Conservation (phyloP, 1,140 invertebrate species). For the Andrena cerasifolii region DNA sequence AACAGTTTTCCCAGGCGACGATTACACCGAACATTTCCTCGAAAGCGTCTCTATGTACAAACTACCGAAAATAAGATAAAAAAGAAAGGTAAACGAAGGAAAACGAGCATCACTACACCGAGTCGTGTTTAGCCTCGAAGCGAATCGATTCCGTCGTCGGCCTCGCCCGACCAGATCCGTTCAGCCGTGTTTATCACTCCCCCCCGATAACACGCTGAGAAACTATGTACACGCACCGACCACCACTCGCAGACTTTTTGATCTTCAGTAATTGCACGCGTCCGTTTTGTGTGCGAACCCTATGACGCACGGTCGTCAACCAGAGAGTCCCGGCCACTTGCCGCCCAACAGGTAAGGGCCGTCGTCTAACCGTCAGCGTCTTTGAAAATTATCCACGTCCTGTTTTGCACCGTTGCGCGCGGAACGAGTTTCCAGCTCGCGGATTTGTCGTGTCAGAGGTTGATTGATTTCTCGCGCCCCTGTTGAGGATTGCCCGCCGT, state of each 20-base stretch:
- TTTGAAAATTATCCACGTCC: neutral
- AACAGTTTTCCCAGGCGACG: neutral
- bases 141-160: neutral
- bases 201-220: neutral
- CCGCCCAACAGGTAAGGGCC: neutral
- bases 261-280: slow-evolving; percentile 36
- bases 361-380: neutral
- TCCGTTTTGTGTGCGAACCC: slow-evolving; percentile 6
- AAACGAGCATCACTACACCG: slow-evolving; percentile 38
- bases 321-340: neutral
- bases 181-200: too few species aligned
- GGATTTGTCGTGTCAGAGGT: neutral
- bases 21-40: slow-evolving; percentile 11
- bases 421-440: neutral
- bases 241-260: neutral
- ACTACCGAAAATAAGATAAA: slow-evolving; percentile 32
- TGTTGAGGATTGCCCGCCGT: too few species aligned
- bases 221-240: slow-evolving; percentile 41
- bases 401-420: neutral
- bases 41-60: slow-evolving; percentile 57
- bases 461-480: slow-evolving; percentile 18
- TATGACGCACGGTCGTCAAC: slow-evolving; percentile 14
- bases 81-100: too few species aligned
- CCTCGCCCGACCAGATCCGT: too few species aligned
- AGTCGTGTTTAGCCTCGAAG: slow-evolving; percentile 25